Evolutionary conservation across 2,797 vertebrate species (phyloP), one percentile per base, ranked within the genome.

Genomic region (Cryptoprocta ferox): DNA sequence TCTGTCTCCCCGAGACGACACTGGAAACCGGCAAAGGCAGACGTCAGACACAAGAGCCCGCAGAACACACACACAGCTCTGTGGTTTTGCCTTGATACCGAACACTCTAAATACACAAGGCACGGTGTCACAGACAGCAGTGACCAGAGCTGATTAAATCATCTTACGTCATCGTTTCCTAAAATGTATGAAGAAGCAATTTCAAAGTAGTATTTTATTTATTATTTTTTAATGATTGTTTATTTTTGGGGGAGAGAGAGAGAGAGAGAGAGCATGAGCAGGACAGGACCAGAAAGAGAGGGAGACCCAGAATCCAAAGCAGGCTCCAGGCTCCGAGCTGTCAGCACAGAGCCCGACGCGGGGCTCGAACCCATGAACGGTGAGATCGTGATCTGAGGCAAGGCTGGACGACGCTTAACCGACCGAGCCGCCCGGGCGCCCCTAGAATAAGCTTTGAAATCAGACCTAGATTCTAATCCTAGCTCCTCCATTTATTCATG

Each of bases 151-250:
- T 84, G 42, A 97, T 96, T 15, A 48, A 97, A 78, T 7, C 65
- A 92, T 50, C 95, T 88, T 14, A 84, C 8, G 89, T 24, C 53
- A 96, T n/a, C 18, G 73, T 42, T 97, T 97, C 28, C 70, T 90
- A 93, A 88, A 30, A 73, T 1, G 39, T 21, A 97, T 2, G n/a
- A 95, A 97, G 35, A 78, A 80, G 45, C 19, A 66, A 70, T 84
- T 80, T 89, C 63, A 94, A 81, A 92, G 92, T 63, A 59, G 91
- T 48, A 73, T 37, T 94, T 66, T 81, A 9, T 59, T 9, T 53
- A 45, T 45, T 45, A 45, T 50, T 59, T 59, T 59, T 24, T 9
- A 59, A 24, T 0, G 56, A 24, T 59, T 59, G 1, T 24, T 24
- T 59, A 9, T 24, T 24, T 59, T 59, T 59, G 56, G 19, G 56